Conservation (phyloP, 1,140 invertebrate species). For the Homarus americanus region DNA sequence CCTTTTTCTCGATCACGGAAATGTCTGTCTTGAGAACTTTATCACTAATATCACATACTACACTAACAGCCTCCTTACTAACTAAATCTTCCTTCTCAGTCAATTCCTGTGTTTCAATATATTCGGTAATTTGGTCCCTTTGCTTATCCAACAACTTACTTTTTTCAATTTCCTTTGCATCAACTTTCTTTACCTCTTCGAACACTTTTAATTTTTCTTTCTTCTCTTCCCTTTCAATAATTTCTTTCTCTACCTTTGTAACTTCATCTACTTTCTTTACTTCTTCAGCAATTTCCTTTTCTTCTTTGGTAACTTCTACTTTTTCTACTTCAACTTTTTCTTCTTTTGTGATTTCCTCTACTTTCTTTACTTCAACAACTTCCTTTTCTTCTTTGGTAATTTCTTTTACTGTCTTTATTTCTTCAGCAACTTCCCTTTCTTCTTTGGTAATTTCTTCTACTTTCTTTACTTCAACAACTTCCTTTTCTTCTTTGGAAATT, state of each 20-base stretch:
- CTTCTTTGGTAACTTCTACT: background rate
- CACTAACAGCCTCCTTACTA: no score
- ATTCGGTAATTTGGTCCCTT: background rate
- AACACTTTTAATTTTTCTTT: no score
- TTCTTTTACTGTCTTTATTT: background rate
- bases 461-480: background rate
- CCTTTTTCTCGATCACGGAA: no score
- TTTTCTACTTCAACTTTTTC: background rate
- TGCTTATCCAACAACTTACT: background rate
- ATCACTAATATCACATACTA: no score
- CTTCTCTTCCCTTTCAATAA: no score
- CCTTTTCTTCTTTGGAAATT: slow-evolving; percentile 1
- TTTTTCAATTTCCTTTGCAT: slow-evolving; percentile 17
- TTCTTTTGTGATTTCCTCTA: background rate
- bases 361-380: background rate
- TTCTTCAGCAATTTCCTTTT: background rate
- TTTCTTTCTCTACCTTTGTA: background rate
- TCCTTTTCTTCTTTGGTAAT: background rate
- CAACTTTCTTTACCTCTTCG: background rate
- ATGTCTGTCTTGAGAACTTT: no score
- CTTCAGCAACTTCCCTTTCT: background rate
- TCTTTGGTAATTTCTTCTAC: background rate
- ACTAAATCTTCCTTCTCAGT: slow-evolving; percentile 17
- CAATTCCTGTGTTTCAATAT: background rate
- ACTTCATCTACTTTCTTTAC: background rate